These are phyloP conservation scores for Entomobrya multifasciata DNA, from an alignment of 2,888 invertebrate species.

Conservation along the genomic window DNA sequence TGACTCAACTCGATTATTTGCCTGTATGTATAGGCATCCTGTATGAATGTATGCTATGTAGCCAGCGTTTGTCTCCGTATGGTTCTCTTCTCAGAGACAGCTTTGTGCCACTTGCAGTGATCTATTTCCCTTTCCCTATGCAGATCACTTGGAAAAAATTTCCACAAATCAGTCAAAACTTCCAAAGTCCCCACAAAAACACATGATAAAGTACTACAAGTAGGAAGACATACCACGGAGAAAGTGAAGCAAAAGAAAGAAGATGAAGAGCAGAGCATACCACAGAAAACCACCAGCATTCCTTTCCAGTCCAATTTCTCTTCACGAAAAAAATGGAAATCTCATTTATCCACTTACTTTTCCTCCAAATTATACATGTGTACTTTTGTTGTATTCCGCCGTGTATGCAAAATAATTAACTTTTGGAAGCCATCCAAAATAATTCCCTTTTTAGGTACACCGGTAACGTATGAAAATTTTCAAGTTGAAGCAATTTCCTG, in stretches of 20 bases:
- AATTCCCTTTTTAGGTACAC: neutral
- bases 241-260: no score
- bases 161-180: conserved; percentile 70
- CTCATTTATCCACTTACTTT: conserved; percentile 27
- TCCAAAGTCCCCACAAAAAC: conserved; percentile 32
- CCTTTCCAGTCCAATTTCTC: conserved; percentile 16
- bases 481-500: conserved; percentile 15
- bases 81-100: conserved; percentile 50
- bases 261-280: conserved; percentile 19
- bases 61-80: neutral
- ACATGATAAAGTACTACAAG: conserved; percentile 36
- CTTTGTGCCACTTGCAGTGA: conserved; percentile 50
- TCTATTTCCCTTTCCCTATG: conserved; percentile 59
- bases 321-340: conserved; percentile 17
- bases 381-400: neutral
- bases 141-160: conserved; percentile 64
- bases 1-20: neutral
- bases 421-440: conserved; percentile 59
- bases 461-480: no score
- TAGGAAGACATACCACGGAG: no score
- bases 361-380: neutral
- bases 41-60: neutral
- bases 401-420: conserved; percentile 60
- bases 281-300: neutral
- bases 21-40: neutral